A percentile compares a stretch with the other conserved stretches of the same genome.
phyloP scores from a whole-genome alignment of 2,797 vertebrate species.

The Siniperca scherzeri region DNA sequence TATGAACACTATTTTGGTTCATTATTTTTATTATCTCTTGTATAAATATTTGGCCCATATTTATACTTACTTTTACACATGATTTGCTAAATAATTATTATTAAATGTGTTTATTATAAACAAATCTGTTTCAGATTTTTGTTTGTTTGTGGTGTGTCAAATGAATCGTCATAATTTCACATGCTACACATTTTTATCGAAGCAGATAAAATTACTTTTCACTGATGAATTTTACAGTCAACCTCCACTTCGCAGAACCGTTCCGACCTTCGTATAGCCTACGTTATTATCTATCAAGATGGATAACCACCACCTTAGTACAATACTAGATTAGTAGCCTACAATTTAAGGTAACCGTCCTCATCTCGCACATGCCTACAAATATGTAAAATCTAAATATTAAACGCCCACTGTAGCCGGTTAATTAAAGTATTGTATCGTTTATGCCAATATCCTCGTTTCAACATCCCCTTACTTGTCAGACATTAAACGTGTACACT shows the following conservation, averaged over 20 bases:
- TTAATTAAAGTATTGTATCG: neutral
- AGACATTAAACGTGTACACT: neutral
- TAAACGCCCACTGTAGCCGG: neutral
- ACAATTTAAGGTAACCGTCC: neutral
- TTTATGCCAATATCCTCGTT: neutral
- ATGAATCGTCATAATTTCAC: neutral
- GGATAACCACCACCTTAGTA: neutral
- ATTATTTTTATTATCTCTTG: neutral
- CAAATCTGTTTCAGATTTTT: neutral
- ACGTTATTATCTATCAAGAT: conserved; percentile 2
- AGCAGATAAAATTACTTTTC: neutral
- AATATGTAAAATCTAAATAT: neutral
- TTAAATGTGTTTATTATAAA: neutral
- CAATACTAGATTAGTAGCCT: no score
- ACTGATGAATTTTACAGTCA: neutral
- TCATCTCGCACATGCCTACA: neutral
- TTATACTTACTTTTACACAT: neutral
- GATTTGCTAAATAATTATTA: no score
- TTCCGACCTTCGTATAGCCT: no score
- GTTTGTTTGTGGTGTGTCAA: neutral
- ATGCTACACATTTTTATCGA: neutral
- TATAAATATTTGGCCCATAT: neutral
- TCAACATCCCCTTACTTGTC: neutral
- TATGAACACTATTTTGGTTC: accelerated
- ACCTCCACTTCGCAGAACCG: neutral